Base-by-base conservation (phyloP, 2,797 vertebrate species). In the Cottoperca gobio region DNA sequence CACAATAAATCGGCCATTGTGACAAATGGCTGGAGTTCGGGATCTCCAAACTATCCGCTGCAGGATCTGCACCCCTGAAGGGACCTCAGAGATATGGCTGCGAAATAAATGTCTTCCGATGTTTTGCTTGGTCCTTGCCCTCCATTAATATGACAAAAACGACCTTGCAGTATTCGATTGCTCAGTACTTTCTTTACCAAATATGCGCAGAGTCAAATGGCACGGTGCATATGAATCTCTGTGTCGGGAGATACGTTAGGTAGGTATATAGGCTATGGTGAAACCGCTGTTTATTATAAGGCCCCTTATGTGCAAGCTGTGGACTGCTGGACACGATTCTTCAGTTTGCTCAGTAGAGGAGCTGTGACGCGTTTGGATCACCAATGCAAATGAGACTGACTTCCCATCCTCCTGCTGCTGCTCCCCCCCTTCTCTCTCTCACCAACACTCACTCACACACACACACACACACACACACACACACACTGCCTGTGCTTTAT, bases 351-450 rank as follows among this genome's bases (percentile, higher is more conserved):
- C 77, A 55, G 74, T 53, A 73, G 68, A 79, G 76, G 75, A 79
- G 82, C 80, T 63, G 86, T 88, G 90, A 91, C 87, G 91, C 86
- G 84, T 77, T 82, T 31, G 80, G 63, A 91, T 91, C 92, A 78
- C 89, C 87, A 84, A 91, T 91, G 92, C 90, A 92, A 93, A 93
- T 92, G 70, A 91, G 86, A 84, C 57, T 53, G 70, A 65, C 60
- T 73, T 63, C 64, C 69, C 70, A 33, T n/a, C 68, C 60, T 43
- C 59, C 37, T n/a, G 55, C 23, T 9, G 54, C 19, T 23, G 58
- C 23, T 9, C 69, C 12, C 19, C 28, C 80, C 17, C 50, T 37
- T 5, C 52, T 17, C 55, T 37, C 57, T 14, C 37, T 49, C 62
- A 39, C 59, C 54, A 46, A 19, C 31, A 50, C 72, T 14, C 61